These are phyloP conservation scores for Melieria picta DNA, from an alignment of 2,888 invertebrate species.

Conservation along the genomic window DNA sequence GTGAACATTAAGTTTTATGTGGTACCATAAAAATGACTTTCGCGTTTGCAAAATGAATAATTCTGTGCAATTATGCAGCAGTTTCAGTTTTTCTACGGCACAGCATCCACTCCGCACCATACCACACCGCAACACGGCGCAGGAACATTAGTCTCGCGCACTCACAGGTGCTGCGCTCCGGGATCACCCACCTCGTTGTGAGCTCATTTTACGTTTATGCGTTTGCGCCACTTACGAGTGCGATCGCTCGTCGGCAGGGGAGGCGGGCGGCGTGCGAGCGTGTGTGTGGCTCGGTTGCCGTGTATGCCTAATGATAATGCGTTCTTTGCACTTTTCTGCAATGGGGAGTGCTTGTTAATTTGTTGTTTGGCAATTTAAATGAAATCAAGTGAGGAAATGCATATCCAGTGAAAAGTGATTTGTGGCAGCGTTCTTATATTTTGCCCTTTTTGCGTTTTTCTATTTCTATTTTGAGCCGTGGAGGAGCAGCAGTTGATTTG, in stretches of 20 bases:
- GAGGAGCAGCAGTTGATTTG: too few relatives aligned
- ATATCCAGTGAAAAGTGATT: too few relatives aligned
- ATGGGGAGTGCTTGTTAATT: too few relatives aligned
- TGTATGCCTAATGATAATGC: constrained; percentile 32
- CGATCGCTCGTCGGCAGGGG: too few relatives aligned
- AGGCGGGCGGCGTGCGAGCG: background rate
- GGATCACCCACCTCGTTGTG: constrained; percentile 32
- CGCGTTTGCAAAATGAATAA: constrained; percentile 23
- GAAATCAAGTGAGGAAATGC: too few relatives aligned
- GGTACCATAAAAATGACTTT: constrained; percentile 18
- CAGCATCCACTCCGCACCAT: too few relatives aligned
- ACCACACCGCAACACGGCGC: too few relatives aligned
- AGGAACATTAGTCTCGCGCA: too few relatives aligned
- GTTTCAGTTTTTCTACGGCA: background rate
- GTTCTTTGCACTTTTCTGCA: constrained; percentile 31
- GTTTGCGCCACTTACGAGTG: background rate
- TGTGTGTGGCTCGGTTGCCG: background rate
- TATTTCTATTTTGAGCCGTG: too few relatives aligned
- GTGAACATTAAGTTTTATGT: constrained; percentile 32
- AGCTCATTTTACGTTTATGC: constrained; percentile 9
- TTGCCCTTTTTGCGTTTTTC: too few relatives aligned
- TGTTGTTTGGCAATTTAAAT: too few relatives aligned
- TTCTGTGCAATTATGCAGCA: constrained; percentile 24
- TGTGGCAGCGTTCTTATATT: too few relatives aligned
- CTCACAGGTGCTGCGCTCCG: background rate